Evolutionary conservation across 1,140 invertebrate genomes (phyloP).

Genomic region (Eupristina koningsbergeri): DNA sequence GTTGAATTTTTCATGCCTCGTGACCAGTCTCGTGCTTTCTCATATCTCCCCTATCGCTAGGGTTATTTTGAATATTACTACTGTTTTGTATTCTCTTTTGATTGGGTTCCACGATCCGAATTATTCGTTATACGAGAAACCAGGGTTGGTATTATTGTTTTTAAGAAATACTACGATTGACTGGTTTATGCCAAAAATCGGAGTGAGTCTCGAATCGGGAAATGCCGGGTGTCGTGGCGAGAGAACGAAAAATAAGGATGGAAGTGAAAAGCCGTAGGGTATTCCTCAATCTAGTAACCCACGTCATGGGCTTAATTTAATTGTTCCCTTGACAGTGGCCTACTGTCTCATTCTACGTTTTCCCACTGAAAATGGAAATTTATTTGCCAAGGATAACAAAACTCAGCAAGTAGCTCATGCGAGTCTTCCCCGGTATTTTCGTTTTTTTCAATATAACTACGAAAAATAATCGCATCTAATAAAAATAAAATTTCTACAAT

Average conservation of each 20-base stretch:
- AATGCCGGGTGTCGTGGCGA: background rate
- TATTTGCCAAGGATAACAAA: constrained; percentile 6
- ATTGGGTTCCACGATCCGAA: background rate
- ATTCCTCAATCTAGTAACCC: constrained; percentile 1
- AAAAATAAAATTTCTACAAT: background rate
- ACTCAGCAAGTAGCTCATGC: background rate
- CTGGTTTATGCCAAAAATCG: background rate
- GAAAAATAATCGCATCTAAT: background rate
- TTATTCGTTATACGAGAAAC: constrained; percentile 7
- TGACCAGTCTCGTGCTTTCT: background rate
- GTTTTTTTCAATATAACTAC: background rate
- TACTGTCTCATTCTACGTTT: constrained; percentile 5
- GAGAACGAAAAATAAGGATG: background rate
- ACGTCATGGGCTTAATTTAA: constrained; percentile 43
- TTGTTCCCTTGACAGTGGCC: constrained; percentile 35
- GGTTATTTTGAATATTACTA: background rate
- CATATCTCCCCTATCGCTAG: background rate
- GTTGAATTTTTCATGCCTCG: constrained; percentile 27
- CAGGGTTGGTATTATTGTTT: constrained; percentile 37
- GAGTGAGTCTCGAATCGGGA: background rate
- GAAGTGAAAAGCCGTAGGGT: background rate
- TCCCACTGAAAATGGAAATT: constrained; percentile 12
- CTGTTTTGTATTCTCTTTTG: constrained; percentile 22
- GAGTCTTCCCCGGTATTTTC: background rate
- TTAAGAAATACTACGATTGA: background rate